Evolutionary conservation across 2,888 invertebrate genomes (phyloP).

Genomic region (Drosophila tanythrix): DNA sequence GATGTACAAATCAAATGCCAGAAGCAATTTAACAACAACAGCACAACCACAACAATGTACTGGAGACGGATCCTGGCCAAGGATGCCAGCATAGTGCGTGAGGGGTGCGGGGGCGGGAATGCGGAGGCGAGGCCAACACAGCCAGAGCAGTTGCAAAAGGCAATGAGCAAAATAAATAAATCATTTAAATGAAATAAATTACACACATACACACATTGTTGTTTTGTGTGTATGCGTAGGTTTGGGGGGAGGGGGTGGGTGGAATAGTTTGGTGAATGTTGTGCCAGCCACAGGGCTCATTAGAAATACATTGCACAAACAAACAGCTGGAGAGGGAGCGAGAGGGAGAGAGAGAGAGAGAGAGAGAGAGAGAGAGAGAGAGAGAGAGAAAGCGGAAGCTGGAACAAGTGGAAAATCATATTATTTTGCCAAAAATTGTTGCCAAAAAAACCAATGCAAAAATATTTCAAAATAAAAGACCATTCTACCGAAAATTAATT

Average conservation of each 20-base stretch:
- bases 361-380: background rate
- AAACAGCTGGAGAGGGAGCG: background rate
- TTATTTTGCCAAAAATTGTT: slow-evolving; percentile 26
- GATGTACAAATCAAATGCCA: slow-evolving; percentile 79
- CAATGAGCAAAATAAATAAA: slow-evolving; percentile 78
- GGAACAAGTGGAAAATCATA: slow-evolving; percentile 17
- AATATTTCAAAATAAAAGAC: slow-evolving; percentile 2
- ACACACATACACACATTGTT: slow-evolving; percentile 30
- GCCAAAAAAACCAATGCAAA: slow-evolving; percentile 14
- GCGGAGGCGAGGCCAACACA: slow-evolving; percentile 26
- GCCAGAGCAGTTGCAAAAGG: slow-evolving; percentile 55
- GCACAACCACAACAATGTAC: slow-evolving; percentile 54
- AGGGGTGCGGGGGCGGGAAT: background rate
- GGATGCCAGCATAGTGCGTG: slow-evolving; percentile 20
- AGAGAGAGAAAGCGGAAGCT: background rate
- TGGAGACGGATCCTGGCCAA: slow-evolving; percentile 41
- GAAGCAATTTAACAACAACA: slow-evolving; percentile 72
- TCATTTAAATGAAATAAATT: slow-evolving; percentile 78
- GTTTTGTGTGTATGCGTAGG: background rate
- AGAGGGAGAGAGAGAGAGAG: background rate
- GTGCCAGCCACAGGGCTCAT: slow-evolving; percentile 65
- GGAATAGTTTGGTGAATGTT: background rate
- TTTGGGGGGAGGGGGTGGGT: background rate
- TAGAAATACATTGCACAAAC: slow-evolving; percentile 63
- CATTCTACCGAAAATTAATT: slow-evolving; percentile 33